Evolutionary conservation across 2,797 vertebrate genomes (phyloP), one percentile per base, ranked within the genome.

Genomic region (Pristis pectinata): DNA sequence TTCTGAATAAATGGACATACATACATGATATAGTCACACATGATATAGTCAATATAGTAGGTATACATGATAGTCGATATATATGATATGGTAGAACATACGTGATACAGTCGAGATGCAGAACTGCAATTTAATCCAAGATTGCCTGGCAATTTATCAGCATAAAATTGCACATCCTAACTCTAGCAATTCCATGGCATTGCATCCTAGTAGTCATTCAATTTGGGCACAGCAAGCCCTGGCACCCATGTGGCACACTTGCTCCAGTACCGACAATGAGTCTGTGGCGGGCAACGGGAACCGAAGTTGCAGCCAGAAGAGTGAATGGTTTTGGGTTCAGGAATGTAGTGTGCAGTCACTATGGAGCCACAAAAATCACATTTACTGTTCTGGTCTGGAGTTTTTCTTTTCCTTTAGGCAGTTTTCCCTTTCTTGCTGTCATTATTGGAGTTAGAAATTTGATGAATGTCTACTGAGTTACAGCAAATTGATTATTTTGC

Each of bases 401-500:
- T 41, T 91, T 37, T 41, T 67, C 87, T 91, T 91, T 64, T 91
- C 59, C 59, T 41, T 64, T 4, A 0, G 59, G 34, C 34, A 37
- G 9, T 22, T 64, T 24, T 67, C 24, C 87, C n/a, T n/a, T 91
- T 72, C 41, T 59, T 91, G 87, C 87, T 91, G 87, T 91, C 87
- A 64, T 67, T 22, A 11, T 67, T 10, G 24, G 61, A 24, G 87
- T 41, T 41, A 10, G 41, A 22, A 67, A 91, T 91, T 64, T 91
- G 87, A 91, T 91, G 87, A 91, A 91, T 91, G 87, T 41, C 59
- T 24, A 8, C n/a, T 24, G 87, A 5, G n/a, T 24, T 64, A 24
- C 87, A 67, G 59, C n/a, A 91, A 91, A 91, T n/a, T 37, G 87
- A 67, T 67, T 67, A 91, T 41, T 91, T 91, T 11, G 61, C 87